Conservation (phyloP, 1,140 invertebrate species). For the Halesus radiatus region DNA sequence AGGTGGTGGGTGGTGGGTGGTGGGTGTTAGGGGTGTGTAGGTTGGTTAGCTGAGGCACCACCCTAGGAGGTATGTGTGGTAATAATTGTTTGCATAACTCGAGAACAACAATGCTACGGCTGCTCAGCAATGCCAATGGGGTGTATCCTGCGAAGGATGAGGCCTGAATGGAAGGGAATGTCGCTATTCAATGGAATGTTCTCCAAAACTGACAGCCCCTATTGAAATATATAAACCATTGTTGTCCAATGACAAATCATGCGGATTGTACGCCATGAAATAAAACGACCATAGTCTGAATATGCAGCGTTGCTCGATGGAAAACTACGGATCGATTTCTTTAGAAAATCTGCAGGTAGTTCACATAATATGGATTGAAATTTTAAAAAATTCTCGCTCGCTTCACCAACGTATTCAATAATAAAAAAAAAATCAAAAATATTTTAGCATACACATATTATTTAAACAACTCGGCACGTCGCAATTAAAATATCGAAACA, state of each 20-base stretch:
- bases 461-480: too few relatives aligned
- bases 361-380: too few relatives aligned
- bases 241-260: slow-evolving; percentile 44
- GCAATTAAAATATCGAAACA: too few relatives aligned
- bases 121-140: slow-evolving; percentile 47
- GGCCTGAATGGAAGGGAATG: slow-evolving; percentile 43
- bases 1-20: background rate
- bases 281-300: slow-evolving; percentile 1
- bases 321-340: too few relatives aligned
- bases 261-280: slow-evolving; percentile 32
- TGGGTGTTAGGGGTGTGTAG: background rate
- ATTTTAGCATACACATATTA: too few relatives aligned
- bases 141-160: slow-evolving; percentile 24
- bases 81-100: slow-evolving; percentile 58
- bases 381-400: too few relatives aligned
- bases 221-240: slow-evolving; percentile 49
- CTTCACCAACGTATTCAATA: too few relatives aligned
- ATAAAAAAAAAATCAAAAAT: too few relatives aligned
- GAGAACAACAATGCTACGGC: slow-evolving; percentile 55
- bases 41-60: background rate
- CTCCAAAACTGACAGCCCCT: slow-evolving; percentile 49
- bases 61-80: slow-evolving; percentile 53
- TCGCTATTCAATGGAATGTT: slow-evolving; percentile 51
- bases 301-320: too few relatives aligned
- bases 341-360: too few relatives aligned